A percentile compares a stretch with the other conserved stretches of the same genome.
Evolutionary conservation across 2,888 invertebrate species (phyloP).

Genomic region (Perizoma affinitatum): DNA sequence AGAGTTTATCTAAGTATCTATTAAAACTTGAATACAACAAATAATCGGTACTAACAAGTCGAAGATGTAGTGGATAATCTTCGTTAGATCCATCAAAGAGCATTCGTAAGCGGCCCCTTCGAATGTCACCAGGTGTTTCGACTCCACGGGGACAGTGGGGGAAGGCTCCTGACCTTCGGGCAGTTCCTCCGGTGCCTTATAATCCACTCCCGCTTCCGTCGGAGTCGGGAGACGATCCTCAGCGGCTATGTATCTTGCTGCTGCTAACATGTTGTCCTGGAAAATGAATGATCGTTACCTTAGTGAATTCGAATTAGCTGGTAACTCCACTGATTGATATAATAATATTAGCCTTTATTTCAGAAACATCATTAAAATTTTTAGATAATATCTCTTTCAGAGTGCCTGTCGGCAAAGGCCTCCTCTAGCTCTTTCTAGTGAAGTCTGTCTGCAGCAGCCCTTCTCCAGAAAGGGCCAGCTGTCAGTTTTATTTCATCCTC

Average conservation of each 20-base stretch:
- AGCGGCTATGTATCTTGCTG: constrained; percentile 56
- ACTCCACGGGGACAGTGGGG: neutral
- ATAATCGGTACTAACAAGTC: constrained; percentile 63
- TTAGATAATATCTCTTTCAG: too few relatives aligned
- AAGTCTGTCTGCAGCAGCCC: too few relatives aligned
- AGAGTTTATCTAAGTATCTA: too few relatives aligned
- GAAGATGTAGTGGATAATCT: constrained; percentile 76
- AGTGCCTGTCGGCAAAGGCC: too few relatives aligned
- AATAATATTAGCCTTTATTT: too few relatives aligned
- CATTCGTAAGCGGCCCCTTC: constrained; percentile 58
- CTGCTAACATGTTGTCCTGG: constrained; percentile 74
- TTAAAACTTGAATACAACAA: neutral
- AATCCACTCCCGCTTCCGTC: constrained; percentile 55
- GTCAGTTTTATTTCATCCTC: too few relatives aligned
- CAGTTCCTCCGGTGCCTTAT: constrained; percentile 49
- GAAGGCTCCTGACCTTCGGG: neutral
- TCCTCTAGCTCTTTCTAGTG: too few relatives aligned
- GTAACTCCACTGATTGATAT: too few relatives aligned
- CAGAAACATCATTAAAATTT: too few relatives aligned
- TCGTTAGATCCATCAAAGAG: constrained; percentile 59
- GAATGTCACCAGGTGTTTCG: constrained; percentile 54
- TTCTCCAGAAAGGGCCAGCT: too few relatives aligned
- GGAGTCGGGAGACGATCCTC: constrained; percentile 58
- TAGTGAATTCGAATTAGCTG: too few relatives aligned
- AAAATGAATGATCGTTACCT: neutral